phyloP scores from a whole-genome alignment of 1,140 invertebrate species.

The Cotesia typhae region DNA sequence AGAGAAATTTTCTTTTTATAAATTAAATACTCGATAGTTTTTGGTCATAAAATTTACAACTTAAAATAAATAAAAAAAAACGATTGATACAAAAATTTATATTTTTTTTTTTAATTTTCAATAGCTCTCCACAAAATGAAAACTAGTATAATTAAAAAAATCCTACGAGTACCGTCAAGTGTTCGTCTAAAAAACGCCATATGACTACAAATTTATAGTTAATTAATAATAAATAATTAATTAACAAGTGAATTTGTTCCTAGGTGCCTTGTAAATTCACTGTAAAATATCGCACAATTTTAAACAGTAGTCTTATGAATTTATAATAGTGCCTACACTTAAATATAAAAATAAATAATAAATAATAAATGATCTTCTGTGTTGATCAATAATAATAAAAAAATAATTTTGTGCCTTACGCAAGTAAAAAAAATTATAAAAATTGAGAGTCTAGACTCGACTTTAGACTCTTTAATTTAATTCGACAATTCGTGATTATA shows the following conservation, averaged over 20 bases:
- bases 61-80: no score
- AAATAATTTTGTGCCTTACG: slow-evolving; percentile 4
- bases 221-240: neutral
- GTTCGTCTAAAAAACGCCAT: slow-evolving; percentile 35
- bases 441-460: slow-evolving; percentile 44
- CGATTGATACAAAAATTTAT: no score
- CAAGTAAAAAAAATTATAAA: slow-evolving; percentile 30
- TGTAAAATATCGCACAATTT: slow-evolving; percentile 3
- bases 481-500: slow-evolving; percentile 9
- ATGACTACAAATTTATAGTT: slow-evolving; percentile 25
- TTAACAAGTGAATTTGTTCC: neutral
- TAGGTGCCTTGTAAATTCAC: slow-evolving; percentile 27
- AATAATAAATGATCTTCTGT: no score
- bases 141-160: slow-evolving; percentile 4
- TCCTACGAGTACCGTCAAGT: slow-evolving; percentile 20
- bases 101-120: no score
- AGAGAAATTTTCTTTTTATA: no score
- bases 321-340: slow-evolving; percentile 11
- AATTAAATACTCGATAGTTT: no score
- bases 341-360: no score
- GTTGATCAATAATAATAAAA: no score
- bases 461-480: slow-evolving; percentile 43
- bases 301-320: no score
- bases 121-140: neutral
- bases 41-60: no score